Base-by-base conservation (phyloP, 1,140 invertebrate genomes). In the Drosophila cardini region DNA sequence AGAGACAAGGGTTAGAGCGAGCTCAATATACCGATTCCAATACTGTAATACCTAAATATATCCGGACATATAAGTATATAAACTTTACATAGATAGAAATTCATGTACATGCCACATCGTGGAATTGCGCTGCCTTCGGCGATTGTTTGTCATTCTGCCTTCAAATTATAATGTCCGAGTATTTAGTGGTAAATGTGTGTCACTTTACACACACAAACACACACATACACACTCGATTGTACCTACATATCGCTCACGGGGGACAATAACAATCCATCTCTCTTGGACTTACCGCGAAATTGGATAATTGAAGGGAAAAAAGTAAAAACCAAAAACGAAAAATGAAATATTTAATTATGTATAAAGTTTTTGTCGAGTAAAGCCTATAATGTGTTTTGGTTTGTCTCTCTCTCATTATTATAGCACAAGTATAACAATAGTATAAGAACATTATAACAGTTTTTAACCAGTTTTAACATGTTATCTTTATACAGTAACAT, bases 121-220 rank as follows among this genome's bases (percentile, higher is more conserved):
- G 11, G 52, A 10, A 38, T 55, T 55, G 52, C 32, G 11, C n/a
- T 10, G 50, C 13, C 15, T 18, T 45, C 43, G 62, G 40, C 64
- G 74, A 68, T 76, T 53, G 64, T 61, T 73, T 82, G 75, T 78
- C 76, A 82, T 72, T 82, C 83, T 89, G 84, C 80, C 83, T 89
- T 89, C 83, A 80, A 87, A 89, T 87, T 87, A 89, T 89, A 89
- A 84, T 87, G 82, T 67, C 52, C 80, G 84, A 89, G 84, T 83
- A 72, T 87, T 87, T 89, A 89, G 79, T 80, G 84, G 83, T 72
- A 87, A 87, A 87, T 83, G 80, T 89, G 73, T 89, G 80, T 83
- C 85, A 89, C 80, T 89, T 80, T 74, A 69, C 74, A 79, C 73
- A 67, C 32, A 48, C 21, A 21, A 1, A 21, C 21, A 21, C 21